Base-by-base conservation (phyloP, 2,797 vertebrate species). In the Heterohyrax brucei region DNA sequence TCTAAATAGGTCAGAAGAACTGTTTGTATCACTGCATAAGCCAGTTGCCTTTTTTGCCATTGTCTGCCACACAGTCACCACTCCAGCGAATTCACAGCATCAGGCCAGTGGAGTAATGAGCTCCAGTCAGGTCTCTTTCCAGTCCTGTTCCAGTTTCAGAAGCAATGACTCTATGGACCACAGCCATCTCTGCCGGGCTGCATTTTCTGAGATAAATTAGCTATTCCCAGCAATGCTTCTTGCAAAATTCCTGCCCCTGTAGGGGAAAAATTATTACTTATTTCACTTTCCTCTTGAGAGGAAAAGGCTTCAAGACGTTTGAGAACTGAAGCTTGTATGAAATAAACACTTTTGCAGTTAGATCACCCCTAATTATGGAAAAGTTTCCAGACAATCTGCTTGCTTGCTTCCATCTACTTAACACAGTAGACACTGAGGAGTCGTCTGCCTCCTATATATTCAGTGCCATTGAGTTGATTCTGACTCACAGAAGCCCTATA, bases 341-440 rank as follows among this genome's bases (percentile, higher is more conserved):
- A 95, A 94, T 10, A 91, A 95, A 97, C 86, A 93, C 91, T 97
- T 97, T 89, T 89, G 87, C 33, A 89, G 80, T 97, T 97, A 97
- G 86, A 91, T 96, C 95, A 96, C 61, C 88, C 80, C 9, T 83
- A 88, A 95, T 87, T 77, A 87, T 81, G 89, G 93, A 96, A 93
- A 81, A 87, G 84, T 97, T 97, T 97, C 91, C 97, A 95, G 92
- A 94, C 87, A 85, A 91, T 89, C 70, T 94, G 44, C 39, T 61
- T 75, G 75, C 95, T 30, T 9, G 79, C 83, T 97, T 96, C 61
- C 46, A 89, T 91, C 77, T 44, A 84, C 82, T 91, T 94, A 95
- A 95, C 39, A 81, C 46, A 76, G 14, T 46, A 48, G 30, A 28
- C 59, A 66, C 79, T 56, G 72, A 89, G 76, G 81, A 79, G 53